Percentiles rank a stretch among this genome's conserved stretches.
These are phyloP conservation scores for Candoia aspera DNA, from an alignment of 2,113 vertebrate genomes.

Conservation along the genomic window DNA sequence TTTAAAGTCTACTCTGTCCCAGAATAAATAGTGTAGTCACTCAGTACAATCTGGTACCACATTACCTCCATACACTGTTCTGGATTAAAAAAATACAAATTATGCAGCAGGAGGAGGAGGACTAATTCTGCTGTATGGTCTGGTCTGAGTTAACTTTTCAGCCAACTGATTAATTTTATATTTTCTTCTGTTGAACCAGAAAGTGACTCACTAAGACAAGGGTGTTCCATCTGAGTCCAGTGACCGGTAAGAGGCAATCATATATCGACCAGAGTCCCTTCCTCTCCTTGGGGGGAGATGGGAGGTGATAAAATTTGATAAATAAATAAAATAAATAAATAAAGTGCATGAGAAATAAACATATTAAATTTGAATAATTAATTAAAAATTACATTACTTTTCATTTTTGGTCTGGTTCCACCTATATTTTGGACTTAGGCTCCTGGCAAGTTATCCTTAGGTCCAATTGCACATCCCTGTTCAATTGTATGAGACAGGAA, in stretches of 20 bases:
- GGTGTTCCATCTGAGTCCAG: neutral
- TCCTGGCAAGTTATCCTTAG: neutral
- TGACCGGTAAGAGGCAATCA: too few relatives aligned
- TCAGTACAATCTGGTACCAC: neutral
- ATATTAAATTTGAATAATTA: neutral
- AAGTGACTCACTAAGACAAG: neutral
- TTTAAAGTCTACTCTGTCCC: neutral
- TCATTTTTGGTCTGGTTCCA: neutral
- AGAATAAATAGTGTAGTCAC: neutral
- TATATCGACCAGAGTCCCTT: too few relatives aligned
- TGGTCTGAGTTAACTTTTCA: neutral
- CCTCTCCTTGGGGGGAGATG: too few relatives aligned
- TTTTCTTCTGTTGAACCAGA: neutral
- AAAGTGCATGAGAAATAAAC: neutral
- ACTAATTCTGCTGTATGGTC: neutral
- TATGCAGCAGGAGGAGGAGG: neutral
- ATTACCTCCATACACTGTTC: neutral
- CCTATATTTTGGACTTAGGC: neutral
- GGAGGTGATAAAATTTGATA: too few relatives aligned
- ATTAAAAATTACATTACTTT: neutral
- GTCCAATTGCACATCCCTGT: neutral
- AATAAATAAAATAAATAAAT: too few relatives aligned
- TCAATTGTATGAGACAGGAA: neutral
- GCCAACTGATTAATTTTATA: neutral
- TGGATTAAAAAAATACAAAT: too few relatives aligned